These are phyloP conservation scores for Hirtodrosophila confusa DNA, from an alignment of 2,888 invertebrate genomes.

Conservation along the genomic window DNA sequence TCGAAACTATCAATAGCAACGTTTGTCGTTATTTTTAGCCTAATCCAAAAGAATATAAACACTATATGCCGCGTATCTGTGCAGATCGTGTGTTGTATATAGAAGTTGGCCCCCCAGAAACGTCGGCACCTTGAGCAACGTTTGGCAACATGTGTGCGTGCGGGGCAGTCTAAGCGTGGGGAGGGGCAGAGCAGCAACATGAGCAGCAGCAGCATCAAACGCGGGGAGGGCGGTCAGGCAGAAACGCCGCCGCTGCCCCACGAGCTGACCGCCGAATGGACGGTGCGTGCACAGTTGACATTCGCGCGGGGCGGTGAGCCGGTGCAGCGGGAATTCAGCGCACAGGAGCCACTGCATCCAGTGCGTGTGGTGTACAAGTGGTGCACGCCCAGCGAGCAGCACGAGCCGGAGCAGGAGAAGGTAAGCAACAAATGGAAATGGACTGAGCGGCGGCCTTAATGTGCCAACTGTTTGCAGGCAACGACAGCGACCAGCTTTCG, in stretches of 20 bases:
- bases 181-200: neutral
- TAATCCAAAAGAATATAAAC: constrained; percentile 40
- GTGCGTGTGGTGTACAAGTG: constrained; percentile 84
- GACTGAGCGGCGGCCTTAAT: too few relatives aligned
- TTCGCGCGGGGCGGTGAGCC: constrained; percentile 85
- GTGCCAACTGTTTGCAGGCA: constrained; percentile 6
- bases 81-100: constrained; percentile 54
- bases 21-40: constrained; percentile 57
- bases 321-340: constrained; percentile 74
- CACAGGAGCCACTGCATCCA: constrained; percentile 82
- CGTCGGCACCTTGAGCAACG: constrained; percentile 23
- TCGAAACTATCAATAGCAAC: constrained; percentile 43
- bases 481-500: constrained; percentile 79
- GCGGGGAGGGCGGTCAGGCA: constrained; percentile 3
- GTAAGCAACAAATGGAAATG: constrained; percentile 27
- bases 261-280: constrained; percentile 87
- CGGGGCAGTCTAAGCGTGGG: constrained; percentile 8
- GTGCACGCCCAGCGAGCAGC: constrained; percentile 84
- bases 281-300: constrained; percentile 88
- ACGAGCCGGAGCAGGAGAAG: constrained; percentile 54
- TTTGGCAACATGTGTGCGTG: constrained; percentile 26
- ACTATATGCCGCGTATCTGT: constrained; percentile 57
- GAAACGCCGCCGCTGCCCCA: constrained; percentile 72
- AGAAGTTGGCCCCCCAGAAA: constrained; percentile 15
- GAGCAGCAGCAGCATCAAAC: constrained; percentile 7